These are phyloP conservation scores for Ceyx margarethae DNA, from an alignment of 2,113 vertebrate species.

Conservation along the genomic window DNA sequence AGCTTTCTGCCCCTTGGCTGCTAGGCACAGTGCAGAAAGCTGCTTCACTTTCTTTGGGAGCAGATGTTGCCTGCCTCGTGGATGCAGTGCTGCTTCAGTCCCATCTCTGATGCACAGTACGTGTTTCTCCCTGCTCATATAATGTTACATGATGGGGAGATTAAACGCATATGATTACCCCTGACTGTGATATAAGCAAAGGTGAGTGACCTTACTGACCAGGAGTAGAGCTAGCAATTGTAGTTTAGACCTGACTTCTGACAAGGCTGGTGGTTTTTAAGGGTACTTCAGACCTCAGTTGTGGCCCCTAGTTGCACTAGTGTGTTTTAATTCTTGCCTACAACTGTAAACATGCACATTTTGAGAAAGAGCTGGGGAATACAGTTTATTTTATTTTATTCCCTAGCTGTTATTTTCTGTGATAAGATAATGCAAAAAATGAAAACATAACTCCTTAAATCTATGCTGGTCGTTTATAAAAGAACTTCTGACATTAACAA, in stretches of 20 bases:
- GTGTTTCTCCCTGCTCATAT: not conserved
- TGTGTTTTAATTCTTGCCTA: not conserved
- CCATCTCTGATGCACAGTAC: fast-evolving
- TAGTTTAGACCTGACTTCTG: not conserved
- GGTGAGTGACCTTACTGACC: not conserved
- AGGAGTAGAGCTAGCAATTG: not conserved
- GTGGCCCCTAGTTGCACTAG: not conserved
- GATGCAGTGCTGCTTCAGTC: not conserved
- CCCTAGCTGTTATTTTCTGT: not conserved
- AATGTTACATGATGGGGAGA: not conserved
- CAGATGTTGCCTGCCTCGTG: not conserved
- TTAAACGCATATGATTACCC: fast-evolving
- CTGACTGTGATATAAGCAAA: not conserved
- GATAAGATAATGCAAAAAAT: not conserved
- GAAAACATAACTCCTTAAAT: not conserved
- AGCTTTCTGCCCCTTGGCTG: not conserved
- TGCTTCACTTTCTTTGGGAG: not conserved
- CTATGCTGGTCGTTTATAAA: not conserved
- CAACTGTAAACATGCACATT: not conserved
- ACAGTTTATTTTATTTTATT: not conserved
- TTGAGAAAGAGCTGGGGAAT: not conserved
- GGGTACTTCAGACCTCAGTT: not conserved
- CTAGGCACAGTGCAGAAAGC: not conserved
- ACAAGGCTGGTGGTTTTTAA: not conserved
- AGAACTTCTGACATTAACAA: not conserved